Evolutionary conservation across 2,113 vertebrate species (phyloP).

Genomic region (Oreochromis aureus): DNA sequence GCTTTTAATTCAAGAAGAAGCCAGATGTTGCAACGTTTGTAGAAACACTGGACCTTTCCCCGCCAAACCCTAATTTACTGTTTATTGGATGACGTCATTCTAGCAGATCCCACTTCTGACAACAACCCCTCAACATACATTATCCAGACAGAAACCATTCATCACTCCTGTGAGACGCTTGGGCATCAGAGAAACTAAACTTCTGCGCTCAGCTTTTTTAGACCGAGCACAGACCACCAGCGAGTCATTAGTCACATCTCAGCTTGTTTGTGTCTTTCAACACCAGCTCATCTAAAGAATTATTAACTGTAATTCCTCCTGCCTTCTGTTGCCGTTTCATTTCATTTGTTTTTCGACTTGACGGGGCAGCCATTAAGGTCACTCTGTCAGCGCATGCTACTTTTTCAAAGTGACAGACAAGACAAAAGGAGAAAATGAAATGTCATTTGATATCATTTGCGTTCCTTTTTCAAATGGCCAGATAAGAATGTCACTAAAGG

Average conservation of each 20-base stretch:
- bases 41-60: not conserved
- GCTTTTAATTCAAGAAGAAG: conserved; percentile 12
- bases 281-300: not conserved
- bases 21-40: conserved; percentile 44
- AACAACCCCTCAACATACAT: not conserved
- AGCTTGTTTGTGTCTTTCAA: not conserved
- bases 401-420: not conserved
- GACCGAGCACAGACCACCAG: not conserved
- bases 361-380: not conserved
- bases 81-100: conserved; percentile 51
- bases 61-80: conserved; percentile 30
- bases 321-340: not conserved
- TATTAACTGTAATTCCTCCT: not conserved
- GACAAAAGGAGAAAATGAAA: not conserved
- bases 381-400: not conserved
- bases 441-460: conserved; percentile 18
- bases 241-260: not conserved
- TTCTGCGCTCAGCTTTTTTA: not conserved
- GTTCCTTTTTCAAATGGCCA: not conserved
- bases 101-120: conserved; percentile 36
- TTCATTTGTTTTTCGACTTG: not conserved
- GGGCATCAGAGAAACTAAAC: conserved; percentile 4
- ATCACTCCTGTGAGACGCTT: not conserved
- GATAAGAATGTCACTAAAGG: conserved; percentile 5
- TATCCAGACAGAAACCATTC: conserved; percentile 3